Evolutionary conservation across 1,140 invertebrate species (phyloP).

Genomic region (Gerris buenoi): DNA sequence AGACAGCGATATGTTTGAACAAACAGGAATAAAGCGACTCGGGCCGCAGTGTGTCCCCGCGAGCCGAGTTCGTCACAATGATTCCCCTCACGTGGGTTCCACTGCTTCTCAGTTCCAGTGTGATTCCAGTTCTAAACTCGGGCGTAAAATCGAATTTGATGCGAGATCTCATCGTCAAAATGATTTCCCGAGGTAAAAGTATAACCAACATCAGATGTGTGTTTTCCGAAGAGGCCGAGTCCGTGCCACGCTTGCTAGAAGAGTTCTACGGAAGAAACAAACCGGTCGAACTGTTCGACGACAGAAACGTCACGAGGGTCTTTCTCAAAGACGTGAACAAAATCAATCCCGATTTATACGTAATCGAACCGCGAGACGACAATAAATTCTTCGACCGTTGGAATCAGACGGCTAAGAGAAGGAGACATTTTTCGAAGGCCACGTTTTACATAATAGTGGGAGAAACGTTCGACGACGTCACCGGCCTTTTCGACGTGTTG

Average conservation of each 20-base stretch:
- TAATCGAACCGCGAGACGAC: background rate
- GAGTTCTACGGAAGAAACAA: background rate
- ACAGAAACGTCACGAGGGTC: background rate
- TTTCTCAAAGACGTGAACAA: background rate
- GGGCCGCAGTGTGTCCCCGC: too few species aligned
- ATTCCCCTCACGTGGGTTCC: too few species aligned
- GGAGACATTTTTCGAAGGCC: background rate
- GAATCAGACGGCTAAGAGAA: background rate
- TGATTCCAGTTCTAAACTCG: too few species aligned
- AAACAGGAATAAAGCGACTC: too few species aligned
- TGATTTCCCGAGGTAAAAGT: too few species aligned
- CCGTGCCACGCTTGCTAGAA: background rate
- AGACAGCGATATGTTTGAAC: too few species aligned
- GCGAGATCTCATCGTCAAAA: too few species aligned
- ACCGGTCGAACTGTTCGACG: background rate
- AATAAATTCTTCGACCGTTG: background rate
- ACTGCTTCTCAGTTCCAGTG: too few species aligned
- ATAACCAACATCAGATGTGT: background rate
- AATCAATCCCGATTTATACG: background rate
- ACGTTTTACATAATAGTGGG: background rate
- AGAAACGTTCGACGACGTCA: background rate
- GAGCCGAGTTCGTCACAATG: too few species aligned
- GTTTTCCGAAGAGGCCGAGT: background rate
- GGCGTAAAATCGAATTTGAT: too few species aligned
- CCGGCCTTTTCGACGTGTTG: background rate